A percentile compares a stretch with the other conserved stretches of the same genome.
phyloP scores from a whole-genome alignment of 2,797 vertebrate genomes.

The Acomys russatus region DNA sequence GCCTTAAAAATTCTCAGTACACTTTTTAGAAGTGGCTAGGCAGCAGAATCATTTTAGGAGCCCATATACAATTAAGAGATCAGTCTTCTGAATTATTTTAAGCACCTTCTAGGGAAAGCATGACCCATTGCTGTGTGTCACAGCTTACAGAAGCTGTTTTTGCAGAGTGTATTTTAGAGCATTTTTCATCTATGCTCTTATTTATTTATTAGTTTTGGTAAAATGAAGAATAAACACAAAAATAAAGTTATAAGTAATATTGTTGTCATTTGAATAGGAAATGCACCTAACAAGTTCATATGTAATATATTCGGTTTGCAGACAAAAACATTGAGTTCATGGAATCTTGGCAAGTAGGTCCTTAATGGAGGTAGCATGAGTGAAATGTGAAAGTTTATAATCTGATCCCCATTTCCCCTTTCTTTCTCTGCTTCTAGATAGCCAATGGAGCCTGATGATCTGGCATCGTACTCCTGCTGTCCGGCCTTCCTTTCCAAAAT shows the following conservation, averaged over 20 bases:
- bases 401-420: background rate
- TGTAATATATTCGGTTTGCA: background rate
- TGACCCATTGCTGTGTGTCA: background rate
- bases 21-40: background rate
- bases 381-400: background rate
- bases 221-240: background rate
- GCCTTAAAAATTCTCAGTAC: no score
- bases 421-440: background rate
- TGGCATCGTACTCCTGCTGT: background rate
- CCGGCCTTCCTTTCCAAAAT: background rate
- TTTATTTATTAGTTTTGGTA: background rate
- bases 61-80: background rate
- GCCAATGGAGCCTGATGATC: background rate
- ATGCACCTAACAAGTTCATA: background rate
- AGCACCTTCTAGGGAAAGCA: background rate
- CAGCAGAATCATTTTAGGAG: rapidly evolving
- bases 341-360: background rate
- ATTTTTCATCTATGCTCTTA: background rate
- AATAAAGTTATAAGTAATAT: background rate
- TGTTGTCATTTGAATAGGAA: background rate
- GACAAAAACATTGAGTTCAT: background rate
- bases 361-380: background rate
- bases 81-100: background rate
- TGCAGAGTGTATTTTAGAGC: background rate
- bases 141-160: background rate